Percentiles rank a stretch among this genome's conserved stretches.
These are phyloP conservation scores for Dryobota labecula DNA, from an alignment of 2,888 invertebrate species.

Conservation along the genomic window DNA sequence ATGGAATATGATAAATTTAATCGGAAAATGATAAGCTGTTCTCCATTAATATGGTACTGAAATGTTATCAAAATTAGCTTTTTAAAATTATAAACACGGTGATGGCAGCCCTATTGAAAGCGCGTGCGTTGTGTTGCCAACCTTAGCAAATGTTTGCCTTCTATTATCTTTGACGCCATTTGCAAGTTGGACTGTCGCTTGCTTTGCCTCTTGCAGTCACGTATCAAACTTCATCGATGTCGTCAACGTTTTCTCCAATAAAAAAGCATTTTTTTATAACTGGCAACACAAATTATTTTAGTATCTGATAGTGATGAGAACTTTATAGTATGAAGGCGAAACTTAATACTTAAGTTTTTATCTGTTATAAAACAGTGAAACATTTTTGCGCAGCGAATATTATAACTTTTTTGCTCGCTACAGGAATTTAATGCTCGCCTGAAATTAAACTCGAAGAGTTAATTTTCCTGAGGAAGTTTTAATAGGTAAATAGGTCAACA, in stretches of 20 bases:
- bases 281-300: constrained; percentile 25
- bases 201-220: constrained; percentile 53
- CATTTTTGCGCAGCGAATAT: background rate
- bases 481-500: constrained; percentile 57
- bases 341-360: constrained; percentile 31
- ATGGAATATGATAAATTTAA: constrained; percentile 28
- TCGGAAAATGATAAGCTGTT: constrained; percentile 6
- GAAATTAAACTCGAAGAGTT: constrained; percentile 48
- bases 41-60: background rate
- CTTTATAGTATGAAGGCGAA: constrained; percentile 5
- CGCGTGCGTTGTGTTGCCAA: constrained; percentile 61
- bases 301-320: background rate
- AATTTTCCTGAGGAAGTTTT: constrained; percentile 44
- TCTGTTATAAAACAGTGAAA: constrained; percentile 8
- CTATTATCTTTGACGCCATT: constrained; percentile 78
- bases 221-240: constrained; percentile 45
- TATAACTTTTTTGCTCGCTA: constrained; percentile 25
- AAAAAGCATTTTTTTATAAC: constrained; percentile 29
- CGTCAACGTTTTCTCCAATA: constrained; percentile 21
- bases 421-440: constrained; percentile 21
- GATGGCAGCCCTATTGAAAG: constrained; percentile 50
- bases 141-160: constrained; percentile 81
- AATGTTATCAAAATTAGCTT: background rate
- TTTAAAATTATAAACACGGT: background rate
- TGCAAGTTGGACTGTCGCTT: constrained; percentile 58